Evolutionary conservation across 2,113 vertebrate genomes (phyloP).

Genomic region (Upupa epops): DNA sequence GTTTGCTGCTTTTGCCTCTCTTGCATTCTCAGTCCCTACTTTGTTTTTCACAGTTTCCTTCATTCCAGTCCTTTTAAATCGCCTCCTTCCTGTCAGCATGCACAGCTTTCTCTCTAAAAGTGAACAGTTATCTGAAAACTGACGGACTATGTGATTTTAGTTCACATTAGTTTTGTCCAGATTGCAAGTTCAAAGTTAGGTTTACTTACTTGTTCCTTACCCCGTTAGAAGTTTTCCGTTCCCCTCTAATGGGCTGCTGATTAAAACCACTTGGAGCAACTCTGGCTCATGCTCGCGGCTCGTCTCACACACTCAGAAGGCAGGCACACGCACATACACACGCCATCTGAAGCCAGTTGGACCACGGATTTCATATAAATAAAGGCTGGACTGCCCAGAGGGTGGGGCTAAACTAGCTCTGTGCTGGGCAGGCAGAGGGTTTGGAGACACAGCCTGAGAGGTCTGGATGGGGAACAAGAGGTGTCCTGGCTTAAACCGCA

Average conservation of each 20-base stretch:
- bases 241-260: constrained; percentile 68
- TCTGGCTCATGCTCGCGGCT: constrained; percentile 65
- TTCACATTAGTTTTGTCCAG: constrained; percentile 42
- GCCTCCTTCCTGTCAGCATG: constrained; percentile 64
- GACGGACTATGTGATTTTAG: constrained; percentile 25
- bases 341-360: constrained; percentile 67
- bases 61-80: constrained; percentile 61
- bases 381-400: constrained; percentile 66
- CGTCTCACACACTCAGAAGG: constrained; percentile 62
- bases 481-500: neutral
- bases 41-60: constrained; percentile 63
- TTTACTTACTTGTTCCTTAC: constrained; percentile 78
- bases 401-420: constrained; percentile 67
- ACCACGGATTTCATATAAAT: constrained; percentile 68
- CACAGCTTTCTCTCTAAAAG: constrained; percentile 42
- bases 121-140: constrained; percentile 30
- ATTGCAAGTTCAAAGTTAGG: constrained; percentile 71
- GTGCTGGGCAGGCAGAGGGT: neutral
- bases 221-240: constrained; percentile 70
- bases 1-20: constrained; percentile 18
- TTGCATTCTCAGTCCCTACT: constrained; percentile 44
- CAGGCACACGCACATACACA: constrained; percentile 62
- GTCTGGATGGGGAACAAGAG: neutral
- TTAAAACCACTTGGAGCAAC: constrained; percentile 75
- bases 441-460: neutral